Percentiles rank a stretch among this genome's conserved stretches.
phyloP scores from a whole-genome alignment of 2,797 vertebrate genomes.

The Sebastes diaconus region DNA sequence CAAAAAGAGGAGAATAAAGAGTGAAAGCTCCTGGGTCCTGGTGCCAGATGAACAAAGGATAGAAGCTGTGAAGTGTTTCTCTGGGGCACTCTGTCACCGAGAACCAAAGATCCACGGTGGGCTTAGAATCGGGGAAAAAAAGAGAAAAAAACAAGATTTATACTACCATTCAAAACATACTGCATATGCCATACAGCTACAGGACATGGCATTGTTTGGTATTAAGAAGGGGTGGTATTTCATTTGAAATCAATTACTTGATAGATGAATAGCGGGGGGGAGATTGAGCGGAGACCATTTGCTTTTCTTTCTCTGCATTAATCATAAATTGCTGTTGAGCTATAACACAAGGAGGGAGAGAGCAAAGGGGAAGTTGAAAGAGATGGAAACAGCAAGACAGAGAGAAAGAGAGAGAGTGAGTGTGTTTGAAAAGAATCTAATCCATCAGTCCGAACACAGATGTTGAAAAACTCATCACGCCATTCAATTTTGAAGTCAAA shows the following conservation, averaged over 20 bases:
- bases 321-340: constrained; percentile 2
- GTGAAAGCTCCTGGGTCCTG: not conserved
- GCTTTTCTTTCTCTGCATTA: not conserved
- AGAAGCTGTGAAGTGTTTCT: constrained; percentile 22
- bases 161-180: not conserved
- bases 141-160: constrained; percentile 2
- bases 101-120: constrained; percentile 7
- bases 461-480: not conserved
- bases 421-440: constrained; percentile 1
- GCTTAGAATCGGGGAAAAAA: not conserved
- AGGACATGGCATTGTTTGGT: not conserved
- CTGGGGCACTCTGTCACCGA: constrained; percentile 11
- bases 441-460: not conserved
- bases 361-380: not conserved
- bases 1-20: constrained; percentile 11
- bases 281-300: not conserved
- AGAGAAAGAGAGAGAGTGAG: not conserved
- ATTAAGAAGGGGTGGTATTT: not conserved
- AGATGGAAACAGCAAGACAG: not conserved
- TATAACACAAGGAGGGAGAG: not conserved
- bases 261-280: not conserved
- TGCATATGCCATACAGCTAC: not conserved
- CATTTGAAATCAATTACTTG: constrained; percentile 1
- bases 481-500: constrained; percentile 6
- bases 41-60: constrained; percentile 25